Evolutionary conservation across 2,888 invertebrate species (phyloP).

Genomic region (Drosophila borborema): DNA sequence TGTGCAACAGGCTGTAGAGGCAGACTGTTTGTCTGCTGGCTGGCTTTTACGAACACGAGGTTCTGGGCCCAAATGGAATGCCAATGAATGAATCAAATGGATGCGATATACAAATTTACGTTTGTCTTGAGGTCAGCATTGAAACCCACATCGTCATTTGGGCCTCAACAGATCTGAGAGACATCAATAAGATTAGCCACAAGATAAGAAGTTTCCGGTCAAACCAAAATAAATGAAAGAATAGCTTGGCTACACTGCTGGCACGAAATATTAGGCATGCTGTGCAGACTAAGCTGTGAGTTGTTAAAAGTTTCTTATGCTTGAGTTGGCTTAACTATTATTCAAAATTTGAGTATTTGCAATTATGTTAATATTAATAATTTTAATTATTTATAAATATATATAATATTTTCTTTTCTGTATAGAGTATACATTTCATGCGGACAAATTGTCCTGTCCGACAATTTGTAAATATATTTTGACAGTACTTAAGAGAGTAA

Average conservation of each 20-base stretch:
- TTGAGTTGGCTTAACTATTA: neutral
- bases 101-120: constrained; percentile 58
- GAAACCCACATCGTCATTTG: constrained; percentile 67
- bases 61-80: constrained; percentile 53
- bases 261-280: constrained; percentile 10
- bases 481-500: constrained; percentile 8
- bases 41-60: constrained; percentile 16
- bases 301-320: neutral
- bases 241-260: constrained; percentile 46
- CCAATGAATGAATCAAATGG: constrained; percentile 72
- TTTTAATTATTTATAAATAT: neutral
- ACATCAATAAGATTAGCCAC: constrained; percentile 80
- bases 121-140: constrained; percentile 65
- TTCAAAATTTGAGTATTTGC: neutral
- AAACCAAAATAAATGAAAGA: constrained; percentile 62
- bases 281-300: neutral
- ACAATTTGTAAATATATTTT: constrained; percentile 19
- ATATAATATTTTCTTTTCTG: neutral
- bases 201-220: constrained; percentile 83
- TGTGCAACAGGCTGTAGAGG: constrained; percentile 20
- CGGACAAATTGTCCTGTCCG: constrained; percentile 7
- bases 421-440: neutral
- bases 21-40: constrained; percentile 48
- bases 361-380: no score
- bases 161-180: constrained; percentile 60